Percentiles rank a stretch among this genome's conserved stretches.
Conservation (phyloP, 2,888 invertebrate genomes). For the Archips crataeganus region DNA sequence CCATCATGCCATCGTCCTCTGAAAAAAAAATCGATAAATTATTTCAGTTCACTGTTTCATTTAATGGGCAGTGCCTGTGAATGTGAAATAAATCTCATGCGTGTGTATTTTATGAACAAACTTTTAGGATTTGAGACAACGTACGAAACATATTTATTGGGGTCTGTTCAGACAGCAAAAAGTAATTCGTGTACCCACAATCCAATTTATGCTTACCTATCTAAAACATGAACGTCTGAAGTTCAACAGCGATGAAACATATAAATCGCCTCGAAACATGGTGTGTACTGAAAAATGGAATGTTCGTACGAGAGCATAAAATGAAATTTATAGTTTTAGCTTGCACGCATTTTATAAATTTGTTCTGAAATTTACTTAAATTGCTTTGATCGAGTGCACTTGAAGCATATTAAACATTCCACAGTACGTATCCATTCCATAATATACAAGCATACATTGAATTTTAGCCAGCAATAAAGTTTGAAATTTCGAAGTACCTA, state of each 20-base stretch:
- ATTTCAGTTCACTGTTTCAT: not conserved
- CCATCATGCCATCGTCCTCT: too few species aligned
- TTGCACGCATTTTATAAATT: slow-evolving; percentile 13
- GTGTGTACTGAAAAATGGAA: slow-evolving; percentile 13
- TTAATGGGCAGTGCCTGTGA: slow-evolving; percentile 3
- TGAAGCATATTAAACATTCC: not conserved
- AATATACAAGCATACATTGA: not conserved
- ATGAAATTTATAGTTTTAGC: slow-evolving; percentile 19
- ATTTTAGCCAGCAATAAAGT: not conserved
- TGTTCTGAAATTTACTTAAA: not conserved
- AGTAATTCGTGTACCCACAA: slow-evolving; percentile 13
- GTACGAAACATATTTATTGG: slow-evolving; percentile 26
- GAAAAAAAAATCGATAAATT: too few species aligned
- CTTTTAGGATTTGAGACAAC: slow-evolving; percentile 18
- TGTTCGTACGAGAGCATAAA: slow-evolving; percentile 21
- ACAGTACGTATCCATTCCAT: not conserved
- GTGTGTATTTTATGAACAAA: slow-evolving; percentile 23
- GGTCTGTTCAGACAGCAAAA: slow-evolving; percentile 27
- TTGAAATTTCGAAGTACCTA: not conserved
- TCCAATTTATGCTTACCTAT: slow-evolving; percentile 25
- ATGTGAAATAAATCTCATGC: slow-evolving; percentile 15
- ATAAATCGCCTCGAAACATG: slow-evolving; percentile 11
- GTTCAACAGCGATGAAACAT: slow-evolving; percentile 5
- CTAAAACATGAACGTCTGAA: slow-evolving; percentile 3
- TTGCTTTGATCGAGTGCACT: not conserved